Conservation (phyloP, 2,888 invertebrate genomes). For the Coleophora deauratella region DNA sequence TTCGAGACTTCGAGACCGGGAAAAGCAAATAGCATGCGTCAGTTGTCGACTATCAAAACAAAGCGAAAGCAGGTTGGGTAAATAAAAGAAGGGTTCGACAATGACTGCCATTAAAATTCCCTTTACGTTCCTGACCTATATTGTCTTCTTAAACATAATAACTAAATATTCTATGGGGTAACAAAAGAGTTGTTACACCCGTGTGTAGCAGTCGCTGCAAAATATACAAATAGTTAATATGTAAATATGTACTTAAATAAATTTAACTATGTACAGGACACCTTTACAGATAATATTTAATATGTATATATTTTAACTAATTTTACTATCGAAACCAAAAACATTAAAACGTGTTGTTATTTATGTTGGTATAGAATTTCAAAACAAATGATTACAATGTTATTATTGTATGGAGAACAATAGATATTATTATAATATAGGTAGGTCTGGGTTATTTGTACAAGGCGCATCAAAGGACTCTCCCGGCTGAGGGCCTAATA, state of each 20-base stretch:
- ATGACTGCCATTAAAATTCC: constrained; percentile 32
- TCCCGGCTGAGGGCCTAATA: constrained; percentile 24
- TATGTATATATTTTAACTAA: too few relatives aligned
- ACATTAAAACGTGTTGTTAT: constrained; percentile 24
- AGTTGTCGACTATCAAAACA: constrained; percentile 42
- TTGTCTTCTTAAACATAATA: constrained; percentile 16
- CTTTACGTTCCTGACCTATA: constrained; percentile 26
- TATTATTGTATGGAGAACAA: constrained; percentile 29
- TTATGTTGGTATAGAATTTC: constrained; percentile 26
- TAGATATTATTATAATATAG: constrained; percentile 41
- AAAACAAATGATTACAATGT: constrained; percentile 32
- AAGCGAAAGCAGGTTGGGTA: constrained; percentile 32
- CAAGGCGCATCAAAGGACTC: constrained; percentile 18
- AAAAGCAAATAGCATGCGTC: constrained; percentile 35
- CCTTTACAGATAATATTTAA: too few relatives aligned
- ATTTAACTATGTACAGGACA: too few relatives aligned
- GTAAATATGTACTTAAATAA: too few relatives aligned
- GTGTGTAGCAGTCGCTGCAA: too few relatives aligned
- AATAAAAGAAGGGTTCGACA: constrained; percentile 36
- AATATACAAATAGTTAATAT: too few relatives aligned
- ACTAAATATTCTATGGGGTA: not conserved
- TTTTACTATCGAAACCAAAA: too few relatives aligned
- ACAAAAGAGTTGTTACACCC: too few relatives aligned
- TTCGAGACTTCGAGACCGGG: constrained; percentile 11
- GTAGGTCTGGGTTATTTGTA: constrained; percentile 21